Evolutionary conservation across 1,140 invertebrate genomes (phyloP), one percentile per base, ranked within the genome.

Genomic region (Drosophila lacteicornis): DNA sequence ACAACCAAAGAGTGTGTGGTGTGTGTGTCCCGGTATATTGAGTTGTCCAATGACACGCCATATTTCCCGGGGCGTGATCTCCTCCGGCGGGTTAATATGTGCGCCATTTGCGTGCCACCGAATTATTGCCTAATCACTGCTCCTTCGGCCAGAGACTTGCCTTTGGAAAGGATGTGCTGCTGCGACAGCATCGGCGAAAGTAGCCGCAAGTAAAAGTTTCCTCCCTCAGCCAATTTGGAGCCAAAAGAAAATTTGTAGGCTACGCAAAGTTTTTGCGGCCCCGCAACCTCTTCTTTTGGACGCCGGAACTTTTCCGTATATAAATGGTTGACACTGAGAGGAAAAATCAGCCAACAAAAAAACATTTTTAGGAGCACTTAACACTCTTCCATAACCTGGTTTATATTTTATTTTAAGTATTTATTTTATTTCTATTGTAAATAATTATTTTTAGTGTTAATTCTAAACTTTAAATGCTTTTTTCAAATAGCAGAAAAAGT

Each of bases 211-310:
- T 65, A 88, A 87, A 87, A 87, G 75, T 88, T 87, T 87, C 68
- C 55, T 43, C 75, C 70, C 58, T 82, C 79, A 78, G 83, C 85
- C 83, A 87, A 88, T 88, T 88, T 83, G 84, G 77, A 36, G 80
- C 76, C 71, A 80, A 87, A 88, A 88, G 80, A 88, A 87, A 87
- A 87, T 87, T 87, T 87, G 80, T 87, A 88, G 83, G 83, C 84
- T 87, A 87, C 80, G 66, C 76, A 87, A 87, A 88, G 81, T 88
- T 88, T 80, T 77, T n/a, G 15, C 19, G n/a, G 36, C 36, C 60
- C 53, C 17, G 19, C 36, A 30, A 12, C 12, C 36, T 11, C 17
- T 62, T 3, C 33, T 36, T 36, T 27, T 42, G 25, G 71, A 40
- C 36, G 38, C 25, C 30, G 15, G 49, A 77, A 77, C 47, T 75